Conservation (phyloP, 2,888 invertebrate species). For the Sinentomon sp. region DNA sequence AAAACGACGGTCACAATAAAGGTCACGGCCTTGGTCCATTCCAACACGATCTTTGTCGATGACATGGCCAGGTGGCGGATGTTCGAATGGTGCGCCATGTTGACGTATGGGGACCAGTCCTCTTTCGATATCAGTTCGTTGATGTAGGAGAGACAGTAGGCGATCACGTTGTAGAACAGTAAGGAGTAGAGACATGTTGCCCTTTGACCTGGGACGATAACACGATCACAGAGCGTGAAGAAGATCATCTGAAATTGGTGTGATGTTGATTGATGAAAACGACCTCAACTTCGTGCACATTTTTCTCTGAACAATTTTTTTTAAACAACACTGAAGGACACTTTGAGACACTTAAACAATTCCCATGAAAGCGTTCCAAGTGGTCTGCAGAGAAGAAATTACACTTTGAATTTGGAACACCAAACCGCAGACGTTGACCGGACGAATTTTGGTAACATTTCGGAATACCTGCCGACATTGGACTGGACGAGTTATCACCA, state of each 20-base stretch:
- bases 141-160: slow-evolving; percentile 45
- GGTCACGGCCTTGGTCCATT: slow-evolving; percentile 54
- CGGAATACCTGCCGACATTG: too few species aligned
- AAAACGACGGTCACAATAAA: slow-evolving; percentile 48
- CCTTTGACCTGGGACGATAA: slow-evolving; percentile 27
- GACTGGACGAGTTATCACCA: too few species aligned
- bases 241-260: slow-evolving; percentile 38
- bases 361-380: too few species aligned
- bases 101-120: slow-evolving; percentile 47
- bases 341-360: too few species aligned
- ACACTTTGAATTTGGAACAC: too few species aligned
- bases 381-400: too few species aligned
- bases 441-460: too few species aligned
- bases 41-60: slow-evolving; percentile 46
- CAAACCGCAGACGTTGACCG: too few species aligned
- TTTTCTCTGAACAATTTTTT: too few species aligned
- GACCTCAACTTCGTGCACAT: too few species aligned
- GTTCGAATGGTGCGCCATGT: slow-evolving; percentile 38
- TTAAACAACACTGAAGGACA: too few species aligned
- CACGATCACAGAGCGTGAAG: slow-evolving; percentile 39
- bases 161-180: slow-evolving; percentile 54
- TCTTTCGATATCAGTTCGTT: slow-evolving; percentile 35
- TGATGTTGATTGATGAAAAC: too few species aligned
- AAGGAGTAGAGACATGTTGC: slow-evolving; percentile 43
- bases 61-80: slow-evolving; percentile 53